phyloP scores from a whole-genome alignment of 2,797 vertebrate genomes.

The Arnoldichthys spilopterus region DNA sequence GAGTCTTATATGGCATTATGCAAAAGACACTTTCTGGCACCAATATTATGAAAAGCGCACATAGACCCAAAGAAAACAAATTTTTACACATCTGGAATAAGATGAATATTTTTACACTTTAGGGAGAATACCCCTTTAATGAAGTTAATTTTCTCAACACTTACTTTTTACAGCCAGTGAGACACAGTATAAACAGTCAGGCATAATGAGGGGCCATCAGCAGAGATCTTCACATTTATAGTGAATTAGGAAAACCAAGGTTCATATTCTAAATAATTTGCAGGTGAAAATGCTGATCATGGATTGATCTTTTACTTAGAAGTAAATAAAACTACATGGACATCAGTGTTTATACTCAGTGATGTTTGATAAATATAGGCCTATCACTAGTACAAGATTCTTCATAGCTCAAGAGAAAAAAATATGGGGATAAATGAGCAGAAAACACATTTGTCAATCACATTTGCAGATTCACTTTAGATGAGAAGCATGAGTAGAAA shows the following conservation, averaged over 20 bases:
- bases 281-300: too few species aligned
- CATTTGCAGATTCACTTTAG: conserved; percentile 8
- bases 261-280: too few species aligned
- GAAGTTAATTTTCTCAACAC: background rate
- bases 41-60: too few species aligned
- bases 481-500: conserved; percentile 17
- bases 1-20: too few species aligned
- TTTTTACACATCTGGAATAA: too few species aligned
- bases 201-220: background rate
- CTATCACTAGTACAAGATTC: background rate
- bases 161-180: background rate
- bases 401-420: background rate
- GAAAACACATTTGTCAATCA: background rate
- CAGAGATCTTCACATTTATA: background rate
- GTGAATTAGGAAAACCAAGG: background rate
- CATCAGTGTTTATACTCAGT: background rate
- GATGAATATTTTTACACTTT: too few species aligned
- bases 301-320: too few species aligned
- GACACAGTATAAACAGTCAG: background rate
- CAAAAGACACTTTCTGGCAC: too few species aligned
- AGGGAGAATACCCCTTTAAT: too few species aligned
- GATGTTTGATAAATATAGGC: background rate
- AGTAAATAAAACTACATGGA: background rate
- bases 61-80: too few species aligned
- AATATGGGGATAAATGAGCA: background rate